A percentile compares a stretch with the other conserved stretches of the same genome.
Evolutionary conservation across 2,888 invertebrate species (phyloP).

Genomic region (Clusia tigrina): DNA sequence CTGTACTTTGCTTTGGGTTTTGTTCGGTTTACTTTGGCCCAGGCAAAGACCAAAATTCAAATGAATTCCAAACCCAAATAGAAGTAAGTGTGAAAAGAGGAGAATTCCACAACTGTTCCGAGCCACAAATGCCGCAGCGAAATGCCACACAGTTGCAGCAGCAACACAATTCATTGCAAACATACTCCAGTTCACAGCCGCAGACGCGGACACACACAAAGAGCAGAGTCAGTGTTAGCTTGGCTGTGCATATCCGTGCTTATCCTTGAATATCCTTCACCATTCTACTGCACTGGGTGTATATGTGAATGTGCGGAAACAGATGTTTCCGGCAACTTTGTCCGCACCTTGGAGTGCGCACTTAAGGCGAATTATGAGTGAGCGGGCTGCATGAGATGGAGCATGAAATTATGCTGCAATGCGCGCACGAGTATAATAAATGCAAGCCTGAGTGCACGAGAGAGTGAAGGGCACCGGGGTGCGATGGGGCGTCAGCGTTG

Average conservation of each 20-base stretch:
- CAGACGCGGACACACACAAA: background rate
- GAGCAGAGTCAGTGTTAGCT: background rate
- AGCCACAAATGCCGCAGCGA: no score
- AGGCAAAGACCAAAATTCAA: background rate
- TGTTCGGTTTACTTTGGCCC: background rate
- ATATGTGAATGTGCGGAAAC: background rate
- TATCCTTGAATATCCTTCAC: background rate
- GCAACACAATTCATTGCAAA: background rate
- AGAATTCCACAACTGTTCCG: no score
- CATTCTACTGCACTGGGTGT: background rate
- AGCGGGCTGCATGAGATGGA: no score
- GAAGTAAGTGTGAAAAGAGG: no score
- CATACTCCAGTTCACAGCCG: background rate
- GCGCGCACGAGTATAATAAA: no score
- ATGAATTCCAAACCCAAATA: no score
- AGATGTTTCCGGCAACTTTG: conserved; percentile 11
- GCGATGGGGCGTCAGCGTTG: background rate
- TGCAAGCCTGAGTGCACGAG: no score
- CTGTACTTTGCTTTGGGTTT: no score
- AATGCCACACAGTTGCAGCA: background rate
- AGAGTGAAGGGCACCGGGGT: background rate
- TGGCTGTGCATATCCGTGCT: background rate
- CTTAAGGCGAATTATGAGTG: conserved; percentile 4
- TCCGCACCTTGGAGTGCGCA: conserved; percentile 9
- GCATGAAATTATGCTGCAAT: no score